These are phyloP conservation scores for Galerucella pusilla DNA, from an alignment of 2,888 invertebrate genomes.

Conservation along the genomic window DNA sequence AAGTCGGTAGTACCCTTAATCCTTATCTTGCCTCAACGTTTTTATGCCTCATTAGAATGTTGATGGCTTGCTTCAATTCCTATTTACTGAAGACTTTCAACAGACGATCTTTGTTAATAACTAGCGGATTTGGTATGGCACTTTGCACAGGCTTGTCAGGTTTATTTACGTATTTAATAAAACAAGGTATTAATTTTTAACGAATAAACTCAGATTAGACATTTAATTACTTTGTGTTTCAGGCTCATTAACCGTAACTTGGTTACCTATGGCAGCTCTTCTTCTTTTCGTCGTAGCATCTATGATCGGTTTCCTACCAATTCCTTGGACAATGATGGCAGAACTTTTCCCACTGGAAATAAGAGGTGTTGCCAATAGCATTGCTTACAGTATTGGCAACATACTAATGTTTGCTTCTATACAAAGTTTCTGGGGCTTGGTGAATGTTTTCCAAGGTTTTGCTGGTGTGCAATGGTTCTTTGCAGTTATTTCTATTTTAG, in stretches of 20 bases:
- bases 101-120: slow-evolving; percentile 67
- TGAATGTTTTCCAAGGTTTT: slow-evolving; percentile 62
- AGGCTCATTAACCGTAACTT: slow-evolving; percentile 60
- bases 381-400: slow-evolving; percentile 70
- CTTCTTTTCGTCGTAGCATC: slow-evolving; percentile 70
- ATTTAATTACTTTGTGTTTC: neutral
- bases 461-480: slow-evolving; percentile 70
- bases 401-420: slow-evolving; percentile 70
- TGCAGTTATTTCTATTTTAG: slow-evolving; percentile 65
- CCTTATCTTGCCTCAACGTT: slow-evolving; percentile 70
- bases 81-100: slow-evolving; percentile 68
- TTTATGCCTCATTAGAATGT: slow-evolving; percentile 69
- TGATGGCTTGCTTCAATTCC: slow-evolving; percentile 71
- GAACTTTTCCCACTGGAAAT: slow-evolving; percentile 73
- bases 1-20: slow-evolving; percentile 67
- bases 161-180: slow-evolving; percentile 67
- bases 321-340: slow-evolving; percentile 76
- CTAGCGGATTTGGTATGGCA: slow-evolving; percentile 69
- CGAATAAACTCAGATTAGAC: neutral
- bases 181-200: slow-evolving; percentile 55
- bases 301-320: slow-evolving; percentile 71
- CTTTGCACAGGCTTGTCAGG: slow-evolving; percentile 70
- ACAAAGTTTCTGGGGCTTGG: slow-evolving; percentile 65
- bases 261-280: slow-evolving; percentile 68
- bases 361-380: slow-evolving; percentile 70